phyloP scores from a whole-genome alignment of 2,888 invertebrate species.

The Drosophila kambysellisi region DNA sequence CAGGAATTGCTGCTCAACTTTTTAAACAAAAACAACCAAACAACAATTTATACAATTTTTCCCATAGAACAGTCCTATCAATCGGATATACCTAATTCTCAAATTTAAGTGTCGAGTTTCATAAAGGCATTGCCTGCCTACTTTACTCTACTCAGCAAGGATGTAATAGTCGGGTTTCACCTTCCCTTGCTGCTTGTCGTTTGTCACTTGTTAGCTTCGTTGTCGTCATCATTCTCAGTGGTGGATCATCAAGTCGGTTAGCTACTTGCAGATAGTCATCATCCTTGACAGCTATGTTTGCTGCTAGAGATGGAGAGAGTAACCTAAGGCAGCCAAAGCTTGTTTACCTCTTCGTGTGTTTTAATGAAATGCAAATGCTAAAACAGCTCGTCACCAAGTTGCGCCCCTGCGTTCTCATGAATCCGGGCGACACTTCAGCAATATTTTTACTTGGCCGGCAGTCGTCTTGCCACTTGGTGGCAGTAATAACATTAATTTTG shows the following conservation, averaged over 20 bases:
- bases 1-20: not conserved
- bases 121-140: not conserved
- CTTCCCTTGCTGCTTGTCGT: constrained; percentile 22
- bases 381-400: constrained; percentile 38
- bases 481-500: constrained; percentile 56
- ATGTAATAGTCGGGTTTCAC: constrained; percentile 10
- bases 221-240: constrained; percentile 32
- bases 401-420: constrained; percentile 21
- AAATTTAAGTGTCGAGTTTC: not conserved
- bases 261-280: constrained; percentile 47
- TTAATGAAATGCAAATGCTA: constrained; percentile 81
- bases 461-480: constrained; percentile 53
- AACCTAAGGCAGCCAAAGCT: constrained; percentile 25
- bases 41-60: not conserved
- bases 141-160: not conserved
- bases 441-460: constrained; percentile 5
- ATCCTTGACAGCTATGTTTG: constrained; percentile 33
- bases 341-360: constrained; percentile 66
- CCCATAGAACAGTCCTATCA: no score
- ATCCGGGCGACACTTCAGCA: constrained; percentile 2
- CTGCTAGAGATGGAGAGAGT: constrained; percentile 30
- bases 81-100: no score
- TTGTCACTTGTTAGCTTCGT: constrained; percentile 44
- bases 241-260: constrained; percentile 27
- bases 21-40: not conserved